Conservation (phyloP, 2,888 invertebrate species). For the Melanophora roralis region DNA sequence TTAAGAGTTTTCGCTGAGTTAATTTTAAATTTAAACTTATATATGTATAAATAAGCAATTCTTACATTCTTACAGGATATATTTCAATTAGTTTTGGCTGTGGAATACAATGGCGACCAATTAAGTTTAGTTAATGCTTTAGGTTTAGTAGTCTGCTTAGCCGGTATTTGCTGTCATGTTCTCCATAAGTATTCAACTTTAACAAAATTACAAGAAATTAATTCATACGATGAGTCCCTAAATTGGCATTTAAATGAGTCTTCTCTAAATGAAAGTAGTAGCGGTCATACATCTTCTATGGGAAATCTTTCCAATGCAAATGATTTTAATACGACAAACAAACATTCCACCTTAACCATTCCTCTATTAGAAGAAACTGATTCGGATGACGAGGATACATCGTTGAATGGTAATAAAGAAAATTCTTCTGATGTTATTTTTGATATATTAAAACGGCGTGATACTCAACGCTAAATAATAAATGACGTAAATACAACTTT, state of each 20-base stretch:
- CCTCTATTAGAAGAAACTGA: conserved; percentile 75
- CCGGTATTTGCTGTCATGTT: conserved; percentile 92
- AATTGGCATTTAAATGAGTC: conserved; percentile 61
- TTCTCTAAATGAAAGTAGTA: conserved; percentile 8
- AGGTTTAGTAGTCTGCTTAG: conserved; percentile 91
- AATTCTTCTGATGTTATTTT: conserved; percentile 79
- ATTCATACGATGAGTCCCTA: conserved; percentile 65
- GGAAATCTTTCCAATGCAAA: conserved; percentile 26
- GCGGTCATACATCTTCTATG: background rate
- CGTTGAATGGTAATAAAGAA: conserved; percentile 76
- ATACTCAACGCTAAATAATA: conserved; percentile 75
- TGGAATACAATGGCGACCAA: conserved; percentile 90
- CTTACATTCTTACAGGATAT: too few species aligned
- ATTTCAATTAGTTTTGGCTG: conserved; percentile 92
- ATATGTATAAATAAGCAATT: too few species aligned
- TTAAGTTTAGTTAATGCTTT: conserved; percentile 88
- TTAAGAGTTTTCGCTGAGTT: too few species aligned
- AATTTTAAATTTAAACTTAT: too few species aligned
- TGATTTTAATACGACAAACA: conserved; percentile 60
- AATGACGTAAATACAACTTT: too few species aligned
- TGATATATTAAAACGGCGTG: conserved; percentile 80
- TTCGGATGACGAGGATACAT: conserved; percentile 71
- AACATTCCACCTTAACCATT: conserved; percentile 71
- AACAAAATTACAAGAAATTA: conserved; percentile 67
- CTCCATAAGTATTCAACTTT: conserved; percentile 81